Base-by-base conservation (phyloP, 2,888 invertebrate genomes). In the Euclidia mi region DNA sequence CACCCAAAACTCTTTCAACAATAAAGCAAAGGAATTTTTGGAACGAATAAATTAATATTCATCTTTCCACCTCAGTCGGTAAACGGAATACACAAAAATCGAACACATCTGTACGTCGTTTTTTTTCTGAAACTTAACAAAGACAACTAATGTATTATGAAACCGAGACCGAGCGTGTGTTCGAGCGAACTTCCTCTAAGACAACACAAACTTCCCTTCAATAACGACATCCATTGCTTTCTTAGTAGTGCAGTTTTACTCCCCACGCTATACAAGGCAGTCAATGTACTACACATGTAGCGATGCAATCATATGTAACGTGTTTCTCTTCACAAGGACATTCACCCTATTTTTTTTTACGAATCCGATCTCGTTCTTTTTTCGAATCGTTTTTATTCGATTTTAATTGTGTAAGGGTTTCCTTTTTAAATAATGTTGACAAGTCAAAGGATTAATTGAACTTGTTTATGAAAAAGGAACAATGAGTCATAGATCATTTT, bases 291-390 rank as follows among this genome's bases (percentile, higher is more conserved):
- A 29, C 32, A 20, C 66, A 73, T 59, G 51, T 18, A 11, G 34
- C 67, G 67, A 76, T 68, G 37, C 65, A 55, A 48, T 59, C 61
- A 50, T 56, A 38, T 56, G 40, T 55, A 67, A 50, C 58, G 51
- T 65, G 65, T 76, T 80, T 82, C 78, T 84, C 76, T 79, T 58
- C 56, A 74, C 82, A 87, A 90, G 92, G 90, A 82, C 91, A 81
- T 92, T 92, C 84, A 93, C 92, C 92, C 88, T 78, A 57, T 67
- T 76, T 90, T 89, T n/a, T 90, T 84, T 79, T 76, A 71, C 75
- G 85, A 86, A 89, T 86, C 78, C 79, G 85, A 88, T 85, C 81
- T 82, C 80, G 76, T 85, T 85, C 87, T 88, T 88, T 86, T 82
- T 84, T 84, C 56, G 47, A 71, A 75, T 66, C 58, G 66, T 87